Conservation (phyloP, 2,797 vertebrate species). For the Odontamblyopus rebecca region DNA sequence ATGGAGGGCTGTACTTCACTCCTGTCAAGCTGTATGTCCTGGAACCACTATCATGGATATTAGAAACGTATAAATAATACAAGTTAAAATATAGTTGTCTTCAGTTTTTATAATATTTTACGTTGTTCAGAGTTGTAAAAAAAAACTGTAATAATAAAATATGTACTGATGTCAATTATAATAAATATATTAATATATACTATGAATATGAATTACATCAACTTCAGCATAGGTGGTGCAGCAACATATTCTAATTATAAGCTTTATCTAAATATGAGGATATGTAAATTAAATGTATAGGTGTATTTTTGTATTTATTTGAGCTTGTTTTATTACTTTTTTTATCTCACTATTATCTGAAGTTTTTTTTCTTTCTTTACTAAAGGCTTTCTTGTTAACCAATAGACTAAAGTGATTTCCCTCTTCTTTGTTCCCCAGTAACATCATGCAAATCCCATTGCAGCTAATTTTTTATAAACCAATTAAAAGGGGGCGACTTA, state of each 20-base stretch:
- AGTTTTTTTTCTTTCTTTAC: not conserved
- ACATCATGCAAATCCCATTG: constrained; percentile 87
- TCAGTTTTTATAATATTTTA: not conserved
- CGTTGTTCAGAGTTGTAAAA: not conserved
- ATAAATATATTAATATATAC: not conserved
- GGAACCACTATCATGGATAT: not conserved
- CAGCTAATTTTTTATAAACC: constrained; percentile 65
- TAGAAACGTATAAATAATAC: not conserved
- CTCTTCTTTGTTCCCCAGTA: constrained; percentile 66
- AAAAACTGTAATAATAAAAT: not conserved
- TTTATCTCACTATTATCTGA: not conserved
- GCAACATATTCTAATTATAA: not conserved
- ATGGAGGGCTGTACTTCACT: constrained; percentile 37
- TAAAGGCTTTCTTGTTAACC: constrained; percentile 63
- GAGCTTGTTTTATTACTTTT: not conserved
- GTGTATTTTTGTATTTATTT: not conserved
- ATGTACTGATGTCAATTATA: not conserved
- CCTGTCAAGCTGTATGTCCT: not conserved
- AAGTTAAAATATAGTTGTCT: not conserved
- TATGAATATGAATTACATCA: not conserved
- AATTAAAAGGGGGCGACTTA: constrained; percentile 72
- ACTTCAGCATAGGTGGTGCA: not conserved
- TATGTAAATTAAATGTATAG: not conserved
- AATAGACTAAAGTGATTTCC: constrained; percentile 73
- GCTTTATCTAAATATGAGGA: not conserved